Conservation (phyloP, 2,888 invertebrate genomes). For the Megamerina dolium region DNA sequence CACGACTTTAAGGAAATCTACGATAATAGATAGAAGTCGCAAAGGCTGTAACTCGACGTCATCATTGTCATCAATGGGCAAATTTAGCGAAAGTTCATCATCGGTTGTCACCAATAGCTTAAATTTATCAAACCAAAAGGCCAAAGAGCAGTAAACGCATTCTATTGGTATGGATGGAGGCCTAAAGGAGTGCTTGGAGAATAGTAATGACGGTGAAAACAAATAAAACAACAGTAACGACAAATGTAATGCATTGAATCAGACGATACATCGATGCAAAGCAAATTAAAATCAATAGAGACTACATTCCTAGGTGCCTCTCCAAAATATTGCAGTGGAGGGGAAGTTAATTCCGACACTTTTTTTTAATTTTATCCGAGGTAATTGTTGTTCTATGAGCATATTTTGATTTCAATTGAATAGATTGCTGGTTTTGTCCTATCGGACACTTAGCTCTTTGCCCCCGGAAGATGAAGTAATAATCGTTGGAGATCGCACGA, state of each 20-base stretch:
- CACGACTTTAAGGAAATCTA: conserved; percentile 80
- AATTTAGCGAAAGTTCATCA: conserved; percentile 18
- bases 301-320: too few relatives aligned
- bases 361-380: conserved; percentile 76
- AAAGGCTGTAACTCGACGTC: too few relatives aligned
- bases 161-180: conserved; percentile 6
- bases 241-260: too few relatives aligned
- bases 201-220: conserved; percentile 7
- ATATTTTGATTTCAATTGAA: too few relatives aligned
- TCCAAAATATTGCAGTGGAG: too few relatives aligned
- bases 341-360: conserved; percentile 79
- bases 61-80: conserved; percentile 5
- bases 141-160: conserved; percentile 11
- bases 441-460: too few relatives aligned
- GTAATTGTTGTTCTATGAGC: too few relatives aligned
- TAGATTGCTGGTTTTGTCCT: too few relatives aligned
- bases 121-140: conserved; percentile 15
- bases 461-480: too few relatives aligned
- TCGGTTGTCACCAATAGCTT: conserved; percentile 18
- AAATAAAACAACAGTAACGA: background rate
- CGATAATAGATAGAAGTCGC: conserved; percentile 17
- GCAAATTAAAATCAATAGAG: too few relatives aligned
- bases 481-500: too few relatives aligned
- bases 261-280: too few relatives aligned
- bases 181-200: conserved; percentile 7